phyloP scores from a whole-genome alignment of 2,113 vertebrate genomes.

The Bubo blakistoni region DNA sequence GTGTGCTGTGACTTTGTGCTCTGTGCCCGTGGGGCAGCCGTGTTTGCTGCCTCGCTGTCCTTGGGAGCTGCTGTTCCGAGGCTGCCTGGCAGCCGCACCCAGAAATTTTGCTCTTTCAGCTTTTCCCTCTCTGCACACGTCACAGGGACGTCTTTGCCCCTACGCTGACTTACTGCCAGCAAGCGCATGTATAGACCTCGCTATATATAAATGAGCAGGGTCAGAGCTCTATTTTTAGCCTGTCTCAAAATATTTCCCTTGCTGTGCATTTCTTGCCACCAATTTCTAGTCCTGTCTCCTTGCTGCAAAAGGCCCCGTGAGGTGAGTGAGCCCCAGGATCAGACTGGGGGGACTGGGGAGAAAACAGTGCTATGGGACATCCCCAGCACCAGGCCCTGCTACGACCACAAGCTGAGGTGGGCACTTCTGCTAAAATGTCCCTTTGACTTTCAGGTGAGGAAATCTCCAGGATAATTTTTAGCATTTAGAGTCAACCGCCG shows the following conservation, averaged over 20 bases:
- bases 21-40: accelerated
- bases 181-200: not conserved
- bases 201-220: conserved; percentile 15
- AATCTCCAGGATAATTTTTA: not conserved
- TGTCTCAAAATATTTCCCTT: conserved; percentile 1
- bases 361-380: not conserved
- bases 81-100: not conserved
- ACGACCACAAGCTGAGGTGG: not conserved
- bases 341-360: no score
- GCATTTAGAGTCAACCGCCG: not conserved
- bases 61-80: accelerated
- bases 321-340: not conserved
- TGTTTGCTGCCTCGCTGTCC: not conserved
- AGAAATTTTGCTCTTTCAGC: not conserved
- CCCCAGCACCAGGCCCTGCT: no score
- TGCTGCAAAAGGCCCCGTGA: not conserved
- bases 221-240: conserved; percentile 44
- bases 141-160: not conserved
- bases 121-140: accelerated
- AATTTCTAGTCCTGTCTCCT: not conserved
- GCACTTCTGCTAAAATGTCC: not conserved
- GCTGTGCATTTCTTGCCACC: not conserved
- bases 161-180: not conserved
- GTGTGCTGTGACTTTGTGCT: not conserved
- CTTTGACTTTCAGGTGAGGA: not conserved